Evolutionary conservation across 2,113 vertebrate genomes (phyloP), one percentile per base, ranked within the genome.

Genomic region (Todiramphus saurophagus): DNA sequence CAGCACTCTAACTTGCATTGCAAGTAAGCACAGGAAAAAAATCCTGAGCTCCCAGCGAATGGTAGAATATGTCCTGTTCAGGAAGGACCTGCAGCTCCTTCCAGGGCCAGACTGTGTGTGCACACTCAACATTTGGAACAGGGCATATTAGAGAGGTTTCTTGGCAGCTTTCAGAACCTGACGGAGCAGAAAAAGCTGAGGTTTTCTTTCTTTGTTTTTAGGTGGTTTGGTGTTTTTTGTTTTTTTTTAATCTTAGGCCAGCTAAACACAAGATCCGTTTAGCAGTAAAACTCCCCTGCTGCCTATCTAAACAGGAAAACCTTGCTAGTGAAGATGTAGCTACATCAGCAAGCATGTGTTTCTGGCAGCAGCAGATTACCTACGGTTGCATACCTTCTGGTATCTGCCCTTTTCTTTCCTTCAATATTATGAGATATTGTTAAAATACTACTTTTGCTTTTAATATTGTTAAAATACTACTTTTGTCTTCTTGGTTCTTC

Each of bases 271-370:
- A 64, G 48, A 68, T 82, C 39, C 7, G 1, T 81, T 89, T 33
- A 91, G 37, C 39, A 89, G 51, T 67, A 74, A 46, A 92, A 55
- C 46, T 81, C 35, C 6, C 1, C 56, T 28, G 46, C 43, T 91
- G 56, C 46, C 79, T 89, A 74, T 70, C 91, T 74, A 75, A 94
- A 83, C 76, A 87, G 72, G 89, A 92, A 94, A 87, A 70, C 37
- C 37, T 90, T 87, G n/a, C 56, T 74, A 51, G 33, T 44, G 56
- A 82, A 89, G 89, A 64, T 39, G 44, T 8, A 60, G 19, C 82
- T 86, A 55, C 31, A 85, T 19, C 37, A 91, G 7, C 35, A 80
- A 46, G 43, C 39, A 13, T 5, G 10, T 59, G 16, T 37, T 88
- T 77, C 79, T 94, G 85, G 44, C 44, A 64, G 53, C 72, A 24